These are phyloP conservation scores for Aplochiton taeniatus DNA, from an alignment of 2,797 vertebrate species.

Conservation along the genomic window DNA sequence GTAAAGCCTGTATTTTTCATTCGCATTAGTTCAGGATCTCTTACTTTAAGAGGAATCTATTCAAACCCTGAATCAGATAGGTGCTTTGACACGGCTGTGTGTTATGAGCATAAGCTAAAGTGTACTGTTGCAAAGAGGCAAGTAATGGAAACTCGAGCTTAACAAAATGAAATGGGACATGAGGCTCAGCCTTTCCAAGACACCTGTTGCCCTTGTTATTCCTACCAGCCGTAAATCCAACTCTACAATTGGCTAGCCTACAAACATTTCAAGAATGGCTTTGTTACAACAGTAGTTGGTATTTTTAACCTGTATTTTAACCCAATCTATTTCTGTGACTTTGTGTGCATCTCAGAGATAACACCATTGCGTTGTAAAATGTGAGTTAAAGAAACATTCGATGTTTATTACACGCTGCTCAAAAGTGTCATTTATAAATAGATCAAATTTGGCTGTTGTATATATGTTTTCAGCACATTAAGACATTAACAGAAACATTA, in stretches of 20 bases:
- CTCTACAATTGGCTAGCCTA: constrained; percentile 6
- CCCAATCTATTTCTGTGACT: too few species aligned
- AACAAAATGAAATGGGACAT: neutral
- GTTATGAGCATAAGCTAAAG: neutral
- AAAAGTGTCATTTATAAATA: too few species aligned
- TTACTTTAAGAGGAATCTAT: too few species aligned
- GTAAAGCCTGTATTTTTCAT: too few species aligned
- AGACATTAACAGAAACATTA: too few species aligned
- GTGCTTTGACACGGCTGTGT: neutral
- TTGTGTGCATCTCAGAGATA: constrained; percentile 8
- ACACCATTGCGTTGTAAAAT: neutral
- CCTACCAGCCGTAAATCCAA: constrained; percentile 12
- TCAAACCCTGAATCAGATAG: too few species aligned
- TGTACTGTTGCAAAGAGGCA: too few species aligned
- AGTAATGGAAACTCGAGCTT: neutral
- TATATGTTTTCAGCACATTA: neutral
- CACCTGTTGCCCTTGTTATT: constrained; percentile 11
- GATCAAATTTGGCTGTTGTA: too few species aligned
- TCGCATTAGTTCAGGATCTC: too few species aligned
- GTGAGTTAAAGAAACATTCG: too few species aligned
- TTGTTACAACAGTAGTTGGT: neutral
- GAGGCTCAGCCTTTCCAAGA: neutral
- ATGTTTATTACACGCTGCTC: neutral
- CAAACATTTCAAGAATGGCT: constrained; percentile 14
- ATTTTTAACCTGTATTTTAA: constrained; percentile 18